A percentile compares a stretch with the other conserved stretches of the same genome.
Evolutionary conservation across 1,140 invertebrate species (phyloP).

Genomic region (Dreissena polymorpha): DNA sequence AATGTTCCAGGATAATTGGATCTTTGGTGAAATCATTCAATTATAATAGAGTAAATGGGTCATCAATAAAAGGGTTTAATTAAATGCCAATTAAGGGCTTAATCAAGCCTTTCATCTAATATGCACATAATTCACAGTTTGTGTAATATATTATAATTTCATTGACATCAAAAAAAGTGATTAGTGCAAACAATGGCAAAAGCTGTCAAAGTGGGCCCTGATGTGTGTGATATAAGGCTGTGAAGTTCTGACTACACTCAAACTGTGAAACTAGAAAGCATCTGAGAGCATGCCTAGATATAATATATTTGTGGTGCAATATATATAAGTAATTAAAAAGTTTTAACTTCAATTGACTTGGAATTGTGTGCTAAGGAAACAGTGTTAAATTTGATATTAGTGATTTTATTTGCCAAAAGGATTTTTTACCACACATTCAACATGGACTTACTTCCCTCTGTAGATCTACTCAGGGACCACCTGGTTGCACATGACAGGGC

Average conservation of each 20-base stretch:
- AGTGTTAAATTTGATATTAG: no score
- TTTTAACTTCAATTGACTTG: no score
- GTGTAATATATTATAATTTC: constrained; percentile 20
- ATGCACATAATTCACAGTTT: constrained; percentile 25
- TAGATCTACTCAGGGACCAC: constrained; percentile 35
- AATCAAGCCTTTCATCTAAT: constrained; percentile 26
- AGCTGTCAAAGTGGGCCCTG: neutral
- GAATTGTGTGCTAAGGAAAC: no score
- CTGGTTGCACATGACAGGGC: constrained; percentile 47
- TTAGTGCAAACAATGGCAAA: neutral
- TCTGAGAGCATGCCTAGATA: no score
- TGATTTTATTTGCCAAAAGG: no score
- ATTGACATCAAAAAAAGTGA: constrained; percentile 9
- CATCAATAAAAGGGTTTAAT: constrained; percentile 13
- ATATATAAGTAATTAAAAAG: no score
- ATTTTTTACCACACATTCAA: neutral
- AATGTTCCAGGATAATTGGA: constrained; percentile 31
- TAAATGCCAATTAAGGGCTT: constrained; percentile 25
- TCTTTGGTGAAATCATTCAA: neutral
- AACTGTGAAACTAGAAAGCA: no score
- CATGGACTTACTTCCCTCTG: constrained; percentile 47
- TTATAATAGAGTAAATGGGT: constrained; percentile 17
- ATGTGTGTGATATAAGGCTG: no score
- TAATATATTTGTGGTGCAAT: no score
- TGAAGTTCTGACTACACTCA: no score